Percentiles rank a stretch among this genome's conserved stretches.
Evolutionary conservation across 2,797 vertebrate species (phyloP).

Genomic region (Squalus acanthias): DNA sequence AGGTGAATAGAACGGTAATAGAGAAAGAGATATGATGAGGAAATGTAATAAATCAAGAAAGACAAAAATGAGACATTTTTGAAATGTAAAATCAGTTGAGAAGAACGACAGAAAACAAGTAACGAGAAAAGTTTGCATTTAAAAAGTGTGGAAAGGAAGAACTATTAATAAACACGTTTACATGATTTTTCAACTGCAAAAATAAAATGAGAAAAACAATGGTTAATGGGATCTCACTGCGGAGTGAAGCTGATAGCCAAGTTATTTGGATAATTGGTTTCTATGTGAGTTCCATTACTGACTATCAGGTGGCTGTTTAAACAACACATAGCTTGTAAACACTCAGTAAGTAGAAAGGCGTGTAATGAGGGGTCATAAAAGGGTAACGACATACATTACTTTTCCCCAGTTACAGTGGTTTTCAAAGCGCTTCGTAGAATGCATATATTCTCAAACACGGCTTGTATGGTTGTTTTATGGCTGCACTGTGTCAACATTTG

Average conservation of each 20-base stretch:
- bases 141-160: background rate
- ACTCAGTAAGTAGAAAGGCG: background rate
- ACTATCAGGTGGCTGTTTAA: background rate
- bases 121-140: background rate
- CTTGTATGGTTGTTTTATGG: background rate
- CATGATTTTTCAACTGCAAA: background rate
- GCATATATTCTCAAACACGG: background rate
- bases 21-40: background rate
- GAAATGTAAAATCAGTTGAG: background rate
- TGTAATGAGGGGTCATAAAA: background rate
- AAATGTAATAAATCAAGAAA: background rate
- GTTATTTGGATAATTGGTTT: background rate
- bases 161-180: background rate
- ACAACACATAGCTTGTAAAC: background rate
- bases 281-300: background rate
- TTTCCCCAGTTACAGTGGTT: background rate
- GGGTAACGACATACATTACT: background rate
- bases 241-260: background rate
- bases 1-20: background rate
- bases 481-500: background rate
- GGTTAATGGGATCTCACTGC: background rate
- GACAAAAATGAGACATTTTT: background rate
- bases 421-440: background rate
- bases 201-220: background rate
- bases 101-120: background rate